phyloP scores from a whole-genome alignment of 2,888 invertebrate species.

The Cepaea hortensis region DNA sequence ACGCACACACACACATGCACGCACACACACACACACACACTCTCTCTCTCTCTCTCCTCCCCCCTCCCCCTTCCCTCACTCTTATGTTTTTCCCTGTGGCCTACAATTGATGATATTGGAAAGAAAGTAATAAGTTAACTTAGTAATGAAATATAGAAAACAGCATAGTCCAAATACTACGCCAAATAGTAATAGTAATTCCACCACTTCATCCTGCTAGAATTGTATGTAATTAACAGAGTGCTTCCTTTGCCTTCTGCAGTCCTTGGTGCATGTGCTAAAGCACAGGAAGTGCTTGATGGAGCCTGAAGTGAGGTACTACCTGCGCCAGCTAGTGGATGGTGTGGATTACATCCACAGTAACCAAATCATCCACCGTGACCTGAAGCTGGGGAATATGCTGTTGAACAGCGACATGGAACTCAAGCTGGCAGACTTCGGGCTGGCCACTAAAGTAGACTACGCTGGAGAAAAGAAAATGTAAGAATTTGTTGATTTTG shows the following conservation, averaged over 20 bases:
- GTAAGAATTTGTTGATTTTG: slow-evolving; percentile 73
- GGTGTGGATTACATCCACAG: slow-evolving; percentile 80
- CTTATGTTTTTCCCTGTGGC: background rate
- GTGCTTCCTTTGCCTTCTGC: slow-evolving; percentile 41
- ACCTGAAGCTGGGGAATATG: slow-evolving; percentile 82
- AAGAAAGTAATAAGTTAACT: background rate
- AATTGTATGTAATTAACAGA: no score
- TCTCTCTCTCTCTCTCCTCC: no score
- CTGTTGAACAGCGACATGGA: slow-evolving; percentile 80
- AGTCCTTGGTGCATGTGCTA: slow-evolving; percentile 80
- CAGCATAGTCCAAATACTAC: no score
- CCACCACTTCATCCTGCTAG: no score
- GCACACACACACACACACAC: no score
- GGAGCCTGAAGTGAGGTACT: slow-evolving; percentile 81
- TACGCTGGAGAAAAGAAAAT: slow-evolving; percentile 78
- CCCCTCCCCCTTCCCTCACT: no score
- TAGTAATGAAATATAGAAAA: no score
- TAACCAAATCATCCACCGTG: slow-evolving; percentile 80
- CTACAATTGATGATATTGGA: background rate
- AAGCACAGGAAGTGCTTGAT: slow-evolving; percentile 79
- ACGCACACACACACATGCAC: no score
- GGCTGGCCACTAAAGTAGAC: slow-evolving; percentile 79
- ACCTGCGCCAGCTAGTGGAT: slow-evolving; percentile 80
- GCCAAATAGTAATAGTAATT: no score
- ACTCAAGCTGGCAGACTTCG: slow-evolving; percentile 82